phyloP scores from a whole-genome alignment of 2,888 invertebrate species.

The Teinopalpus imperialis region DNA sequence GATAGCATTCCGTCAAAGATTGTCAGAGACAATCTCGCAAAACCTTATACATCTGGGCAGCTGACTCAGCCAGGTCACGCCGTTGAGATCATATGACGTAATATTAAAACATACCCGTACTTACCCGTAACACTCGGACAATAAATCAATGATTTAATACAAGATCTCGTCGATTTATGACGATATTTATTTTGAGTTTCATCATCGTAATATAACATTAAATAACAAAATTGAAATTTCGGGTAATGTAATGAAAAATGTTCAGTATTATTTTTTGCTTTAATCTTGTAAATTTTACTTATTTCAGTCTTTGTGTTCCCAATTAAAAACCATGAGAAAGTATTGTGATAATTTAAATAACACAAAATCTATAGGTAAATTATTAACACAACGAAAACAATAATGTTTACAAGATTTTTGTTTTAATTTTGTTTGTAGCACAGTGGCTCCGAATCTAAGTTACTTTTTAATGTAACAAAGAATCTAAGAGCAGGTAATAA shows the following conservation, averaged over 20 bases:
- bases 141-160: slow-evolving; percentile 23
- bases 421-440: no score
- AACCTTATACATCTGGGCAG: slow-evolving; percentile 1
- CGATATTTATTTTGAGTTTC: slow-evolving; percentile 19
- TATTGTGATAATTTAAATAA: no score
- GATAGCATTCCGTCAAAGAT: background rate
- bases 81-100: slow-evolving; percentile 21
- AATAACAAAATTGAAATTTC: slow-evolving; percentile 6
- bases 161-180: slow-evolving; percentile 19
- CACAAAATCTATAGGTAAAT: no score
- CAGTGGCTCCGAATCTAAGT: no score
- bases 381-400: no score
- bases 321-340: no score
- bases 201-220: background rate
- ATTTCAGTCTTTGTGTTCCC: slow-evolving; percentile 1
- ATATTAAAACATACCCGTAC: slow-evolving; percentile 17
- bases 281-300: slow-evolving; percentile 9
- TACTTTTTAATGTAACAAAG: no score
- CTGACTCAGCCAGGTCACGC: slow-evolving; percentile 10
- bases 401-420: no score
- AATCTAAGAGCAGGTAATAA: no score
- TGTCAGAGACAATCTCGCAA: slow-evolving; percentile 4
- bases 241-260: slow-evolving; percentile 2
- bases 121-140: background rate
- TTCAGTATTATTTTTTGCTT: background rate